Percentiles rank a stretch among this genome's conserved stretches.
Evolutionary conservation across 2,113 vertebrate genomes (phyloP).

Genomic region (Sinocyclocheilus anophthalmus): DNA sequence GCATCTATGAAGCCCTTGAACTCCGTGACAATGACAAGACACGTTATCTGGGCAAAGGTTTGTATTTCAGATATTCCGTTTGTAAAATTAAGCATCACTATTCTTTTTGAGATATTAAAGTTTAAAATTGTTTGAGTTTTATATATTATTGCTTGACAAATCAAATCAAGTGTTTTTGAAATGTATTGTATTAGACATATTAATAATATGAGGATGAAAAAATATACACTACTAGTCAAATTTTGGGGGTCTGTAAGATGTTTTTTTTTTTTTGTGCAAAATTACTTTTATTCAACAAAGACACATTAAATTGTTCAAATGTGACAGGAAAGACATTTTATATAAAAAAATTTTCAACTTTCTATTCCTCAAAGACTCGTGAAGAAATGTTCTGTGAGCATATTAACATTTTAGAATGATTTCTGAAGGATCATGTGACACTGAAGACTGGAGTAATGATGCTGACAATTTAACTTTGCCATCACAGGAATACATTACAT

Average conservation of each 20-base stretch:
- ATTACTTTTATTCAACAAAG: too few relatives aligned
- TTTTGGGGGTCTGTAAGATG: too few relatives aligned
- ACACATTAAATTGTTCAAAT: not conserved
- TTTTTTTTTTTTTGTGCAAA: too few relatives aligned
- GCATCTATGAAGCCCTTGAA: constrained; percentile 96
- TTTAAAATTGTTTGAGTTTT: too few relatives aligned
- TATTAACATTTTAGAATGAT: not conserved
- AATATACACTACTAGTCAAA: too few relatives aligned
- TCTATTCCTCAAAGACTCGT: not conserved
- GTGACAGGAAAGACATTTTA: not conserved
- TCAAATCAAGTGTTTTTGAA: not conserved
- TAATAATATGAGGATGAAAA: too few relatives aligned
- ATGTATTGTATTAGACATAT: not conserved
- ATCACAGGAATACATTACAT: too few relatives aligned
- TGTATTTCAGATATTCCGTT: constrained; percentile 9
- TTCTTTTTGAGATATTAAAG: not conserved
- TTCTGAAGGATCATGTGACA: not conserved
- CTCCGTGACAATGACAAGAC: constrained; percentile 98
- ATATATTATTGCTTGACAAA: not conserved
- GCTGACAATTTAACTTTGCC: not conserved
- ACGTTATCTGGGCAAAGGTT: constrained; percentile 95
- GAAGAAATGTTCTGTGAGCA: not conserved
- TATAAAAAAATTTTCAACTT: not conserved
- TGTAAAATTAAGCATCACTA: not conserved
- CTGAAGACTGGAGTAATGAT: not conserved